Evolutionary conservation across 2,888 invertebrate species (phyloP), one percentile per base, ranked within the genome.

Genomic region (Drosophila kanekoi): DNA sequence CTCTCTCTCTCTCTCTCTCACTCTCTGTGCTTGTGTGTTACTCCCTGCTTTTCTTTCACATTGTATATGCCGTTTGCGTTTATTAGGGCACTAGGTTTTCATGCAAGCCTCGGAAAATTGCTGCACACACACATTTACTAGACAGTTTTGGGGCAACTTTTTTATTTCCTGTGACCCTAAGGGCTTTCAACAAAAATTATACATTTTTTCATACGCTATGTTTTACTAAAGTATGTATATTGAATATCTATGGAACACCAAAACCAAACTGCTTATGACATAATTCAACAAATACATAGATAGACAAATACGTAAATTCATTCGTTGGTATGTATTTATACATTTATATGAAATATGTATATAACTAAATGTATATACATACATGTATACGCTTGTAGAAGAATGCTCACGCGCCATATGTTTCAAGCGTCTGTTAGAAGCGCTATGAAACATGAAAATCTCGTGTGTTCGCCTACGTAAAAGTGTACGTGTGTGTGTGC

Each of bases 11-110:
- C n/a, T 32, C 18, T 35, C 49, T 49, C 43, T 57, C 45, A 51
- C 18, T n/a, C 48, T 28, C 47, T 13, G 18, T 20, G 43, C 37
- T 37, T 37, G n/a, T 35, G 40, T 47, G 44, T 43, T 48, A 38
- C 57, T 40, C 23, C 41, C 33, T 33, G 18, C 16, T 35, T 44
- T 40, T 60, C 56, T 48, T 41, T 52, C 41, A 8, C 20, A 44
- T 41, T 57, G 37, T 48, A 37, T 65, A 53, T 63, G 38, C 56
- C 62, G 62, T 74, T 77, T 44, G 3, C 45, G 70, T 77, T 86
- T 90, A 87, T 81, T 90, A 83, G 90, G 90, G 84, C 91, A 91
- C 87, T 90, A 82, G 91, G 90, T 90, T 90, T 86, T 86, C 85
- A 76, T 79, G 83, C 73, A 75, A 81, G 47, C 74, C 66, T 77